Evolutionary conservation across 2,113 vertebrate species (phyloP).

Genomic region (Pluvialis apricaria): DNA sequence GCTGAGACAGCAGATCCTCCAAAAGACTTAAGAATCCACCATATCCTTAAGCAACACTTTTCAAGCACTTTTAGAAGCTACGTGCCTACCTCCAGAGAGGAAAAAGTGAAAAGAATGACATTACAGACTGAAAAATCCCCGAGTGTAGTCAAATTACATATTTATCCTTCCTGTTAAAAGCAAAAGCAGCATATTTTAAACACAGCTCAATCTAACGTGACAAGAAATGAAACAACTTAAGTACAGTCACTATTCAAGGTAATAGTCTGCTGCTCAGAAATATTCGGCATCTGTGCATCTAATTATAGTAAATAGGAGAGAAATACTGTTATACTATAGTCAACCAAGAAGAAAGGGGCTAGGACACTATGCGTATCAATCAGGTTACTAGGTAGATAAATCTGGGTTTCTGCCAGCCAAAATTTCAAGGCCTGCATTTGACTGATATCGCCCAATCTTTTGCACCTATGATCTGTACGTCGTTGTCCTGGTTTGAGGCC

Average conservation of each 20-base stretch:
- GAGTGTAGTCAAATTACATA: not conserved
- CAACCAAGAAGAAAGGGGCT: not conserved
- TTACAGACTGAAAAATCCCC: not conserved
- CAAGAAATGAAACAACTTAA: not conserved
- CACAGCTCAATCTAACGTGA: not conserved
- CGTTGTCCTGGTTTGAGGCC: no score
- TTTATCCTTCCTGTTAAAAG: not conserved
- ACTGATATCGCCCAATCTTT: not conserved
- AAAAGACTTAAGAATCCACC: not conserved
- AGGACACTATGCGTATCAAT: not conserved
- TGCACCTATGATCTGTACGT: not conserved
- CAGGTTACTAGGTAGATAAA: not conserved
- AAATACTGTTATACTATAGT: not conserved
- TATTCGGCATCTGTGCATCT: not conserved
- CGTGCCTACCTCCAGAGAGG: not conserved
- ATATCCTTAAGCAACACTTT: not conserved
- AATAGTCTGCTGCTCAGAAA: not conserved
- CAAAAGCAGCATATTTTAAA: conserved; percentile 2
- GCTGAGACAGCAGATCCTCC: not conserved
- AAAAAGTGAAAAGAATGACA: conserved; percentile 35
- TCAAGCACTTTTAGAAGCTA: conserved; percentile 17
- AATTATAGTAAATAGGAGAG: not conserved
- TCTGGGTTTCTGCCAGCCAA: not conserved
- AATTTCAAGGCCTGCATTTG: not conserved
- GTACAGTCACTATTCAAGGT: not conserved